Base-by-base conservation (phyloP, 2,888 invertebrate species). In the Tuberolachnus salignus region DNA sequence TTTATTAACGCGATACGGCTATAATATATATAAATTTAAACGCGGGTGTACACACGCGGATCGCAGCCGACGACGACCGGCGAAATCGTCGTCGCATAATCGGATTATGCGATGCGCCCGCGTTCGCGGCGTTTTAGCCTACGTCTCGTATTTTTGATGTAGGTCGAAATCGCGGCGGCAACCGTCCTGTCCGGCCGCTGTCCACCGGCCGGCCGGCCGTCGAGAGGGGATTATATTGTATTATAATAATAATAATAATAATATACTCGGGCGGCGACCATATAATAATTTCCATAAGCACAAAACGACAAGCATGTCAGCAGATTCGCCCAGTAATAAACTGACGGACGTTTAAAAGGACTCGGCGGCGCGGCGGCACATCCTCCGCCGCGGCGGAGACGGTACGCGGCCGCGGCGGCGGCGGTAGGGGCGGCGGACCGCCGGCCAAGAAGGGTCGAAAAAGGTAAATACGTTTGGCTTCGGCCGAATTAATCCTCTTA, bases 401-500 rank as follows among this genome's bases (percentile, higher is more conserved):
- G 26, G 26, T 67, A 66, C n/a, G n/a, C 21, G 9, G n/a, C 42
- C 42, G 42, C 23, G 34, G 0, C 53, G 19, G n/a, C 53, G 42
- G 26, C n/a, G 42, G 42, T 26, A n/a, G 13, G 42, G 53, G 34
- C 34, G 26, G 64, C 2, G 46, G 57, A 34, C 75, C 23, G 53
- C 16, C 21, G 3, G n/a, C 67, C 66, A 57, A 59, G 67, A 78
- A 69, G 78, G 78, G 78, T 75, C 69, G 51, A 61, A 78, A 78
- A 78, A 78, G 78, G 78, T 78, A 78, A 69, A 78, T 78, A 78
- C 78, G 78, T 59, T 69, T 69, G 78, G 75, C 75, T 75, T 75
- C 74, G 74, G 75, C 75, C 67, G 34, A 78, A 78, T 78, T 78
- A 78, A 78, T 78, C 78, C 78, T 78, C 78, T 78, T 78, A 78